Conservation (phyloP, 2,113 vertebrate genomes). For the Phyllostomus discolor region DNA sequence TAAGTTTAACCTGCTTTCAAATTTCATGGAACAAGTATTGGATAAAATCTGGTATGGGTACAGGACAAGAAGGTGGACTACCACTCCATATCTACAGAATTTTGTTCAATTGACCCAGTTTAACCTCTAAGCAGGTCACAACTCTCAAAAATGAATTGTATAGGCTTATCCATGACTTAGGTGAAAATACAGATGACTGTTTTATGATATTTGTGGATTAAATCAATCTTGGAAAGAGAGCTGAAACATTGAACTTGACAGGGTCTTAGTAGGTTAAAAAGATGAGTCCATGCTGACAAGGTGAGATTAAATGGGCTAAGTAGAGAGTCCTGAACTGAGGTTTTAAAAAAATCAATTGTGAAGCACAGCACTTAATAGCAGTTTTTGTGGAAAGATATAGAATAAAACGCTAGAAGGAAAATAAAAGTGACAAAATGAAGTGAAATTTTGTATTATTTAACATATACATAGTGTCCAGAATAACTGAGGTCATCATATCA, state of each 20-base stretch:
- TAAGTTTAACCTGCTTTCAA: not conserved
- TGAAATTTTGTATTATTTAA: not conserved
- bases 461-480: not conserved
- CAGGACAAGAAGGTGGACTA: not conserved
- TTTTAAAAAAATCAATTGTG: conserved; percentile 12
- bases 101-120: not conserved
- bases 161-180: not conserved
- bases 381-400: not conserved
- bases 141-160: not conserved
- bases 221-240: conserved; percentile 29
- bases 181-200: not conserved
- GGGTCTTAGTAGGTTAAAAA: conserved; percentile 33
- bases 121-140: not conserved
- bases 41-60: not conserved
- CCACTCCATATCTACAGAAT: not conserved
- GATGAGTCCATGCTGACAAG: not conserved
- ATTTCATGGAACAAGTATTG: not conserved
- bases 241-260: conserved; percentile 21
- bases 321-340: not conserved
- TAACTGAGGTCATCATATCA: not conserved
- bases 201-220: conserved; percentile 33
- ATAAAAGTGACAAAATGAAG: not conserved
- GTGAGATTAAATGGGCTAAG: conserved; percentile 29
- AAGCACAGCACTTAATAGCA: not conserved
- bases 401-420: not conserved